Evolutionary conservation across 23 tunicate genomes (phyloP).

Genomic region (Oikopleura vanhoeffeni): DNA sequence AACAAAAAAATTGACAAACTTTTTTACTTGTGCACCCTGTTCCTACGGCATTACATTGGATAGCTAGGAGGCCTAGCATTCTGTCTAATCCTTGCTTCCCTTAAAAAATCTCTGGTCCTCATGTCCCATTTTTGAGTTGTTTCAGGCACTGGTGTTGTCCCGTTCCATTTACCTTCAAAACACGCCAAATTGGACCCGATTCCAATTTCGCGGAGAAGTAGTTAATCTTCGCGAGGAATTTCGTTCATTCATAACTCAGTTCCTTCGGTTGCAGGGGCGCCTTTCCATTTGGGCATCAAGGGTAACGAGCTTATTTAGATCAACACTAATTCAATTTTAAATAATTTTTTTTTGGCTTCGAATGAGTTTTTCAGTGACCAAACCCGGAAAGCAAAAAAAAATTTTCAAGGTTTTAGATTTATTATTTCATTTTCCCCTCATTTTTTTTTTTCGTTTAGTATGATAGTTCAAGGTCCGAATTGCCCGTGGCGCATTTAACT

Average conservation of each 20-base stretch:
- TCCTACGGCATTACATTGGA: conserved; percentile 70
- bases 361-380: too few species aligned
- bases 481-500: too few species aligned
- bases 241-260: conserved; percentile 21
- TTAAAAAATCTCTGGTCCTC: conserved; percentile 51
- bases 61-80: conserved; percentile 48
- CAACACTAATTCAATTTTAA: too few species aligned
- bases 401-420: too few species aligned
- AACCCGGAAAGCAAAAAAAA: too few species aligned
- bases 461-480: too few species aligned
- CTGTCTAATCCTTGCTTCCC: conserved; percentile 72
- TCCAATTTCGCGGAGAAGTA: conserved; percentile 28
- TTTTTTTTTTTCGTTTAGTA: too few species aligned
- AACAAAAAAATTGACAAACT: too few species aligned
- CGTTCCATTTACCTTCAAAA: conserved; percentile 56
- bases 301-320: background rate
- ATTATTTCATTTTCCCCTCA: too few species aligned
- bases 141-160: conserved; percentile 50
- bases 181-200: conserved; percentile 58
- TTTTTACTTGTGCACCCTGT: too few species aligned
- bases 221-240: conserved; percentile 34
- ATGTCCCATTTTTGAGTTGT: conserved; percentile 51
- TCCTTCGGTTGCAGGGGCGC: background rate
- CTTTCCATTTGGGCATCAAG: background rate
- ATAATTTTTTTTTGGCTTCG: too few species aligned